Conservation (phyloP, 2,113 vertebrate genomes). For the Noturus placidus region DNA sequence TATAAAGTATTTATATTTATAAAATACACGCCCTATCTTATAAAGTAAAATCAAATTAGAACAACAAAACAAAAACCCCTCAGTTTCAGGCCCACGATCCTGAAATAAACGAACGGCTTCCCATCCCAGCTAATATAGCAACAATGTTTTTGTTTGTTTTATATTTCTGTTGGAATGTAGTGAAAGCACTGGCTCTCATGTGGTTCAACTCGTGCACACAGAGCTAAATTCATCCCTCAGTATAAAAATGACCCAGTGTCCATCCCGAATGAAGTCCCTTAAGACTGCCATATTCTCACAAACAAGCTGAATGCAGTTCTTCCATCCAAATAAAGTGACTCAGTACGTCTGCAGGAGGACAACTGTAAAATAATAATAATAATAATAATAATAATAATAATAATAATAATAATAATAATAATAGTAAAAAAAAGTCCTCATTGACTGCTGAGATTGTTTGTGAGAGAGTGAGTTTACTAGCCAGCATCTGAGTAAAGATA, state of each 20-base stretch:
- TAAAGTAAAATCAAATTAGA: constrained; percentile 35
- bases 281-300: not conserved
- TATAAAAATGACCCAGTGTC: constrained; percentile 3
- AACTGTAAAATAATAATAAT: not conserved
- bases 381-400: too few species aligned
- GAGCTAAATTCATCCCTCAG: not conserved
- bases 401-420: too few species aligned
- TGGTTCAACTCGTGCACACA: not conserved
- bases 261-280: not conserved
- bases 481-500: constrained; percentile 15
- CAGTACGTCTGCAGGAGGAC: not conserved
- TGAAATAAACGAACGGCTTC: constrained; percentile 1
- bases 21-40: too few species aligned
- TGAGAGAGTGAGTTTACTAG: not conserved
- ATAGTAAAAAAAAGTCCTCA: not conserved
- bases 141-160: not conserved
- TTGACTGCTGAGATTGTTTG: not conserved
- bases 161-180: not conserved
- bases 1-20: too few species aligned
- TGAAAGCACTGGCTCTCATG: not conserved
- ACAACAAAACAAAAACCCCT: not conserved
- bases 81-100: not conserved
- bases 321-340: not conserved
- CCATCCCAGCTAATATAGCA: not conserved
- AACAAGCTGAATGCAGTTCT: not conserved